Evolutionary conservation across 2,797 vertebrate species (phyloP).

Genomic region (Mycteria americana): DNA sequence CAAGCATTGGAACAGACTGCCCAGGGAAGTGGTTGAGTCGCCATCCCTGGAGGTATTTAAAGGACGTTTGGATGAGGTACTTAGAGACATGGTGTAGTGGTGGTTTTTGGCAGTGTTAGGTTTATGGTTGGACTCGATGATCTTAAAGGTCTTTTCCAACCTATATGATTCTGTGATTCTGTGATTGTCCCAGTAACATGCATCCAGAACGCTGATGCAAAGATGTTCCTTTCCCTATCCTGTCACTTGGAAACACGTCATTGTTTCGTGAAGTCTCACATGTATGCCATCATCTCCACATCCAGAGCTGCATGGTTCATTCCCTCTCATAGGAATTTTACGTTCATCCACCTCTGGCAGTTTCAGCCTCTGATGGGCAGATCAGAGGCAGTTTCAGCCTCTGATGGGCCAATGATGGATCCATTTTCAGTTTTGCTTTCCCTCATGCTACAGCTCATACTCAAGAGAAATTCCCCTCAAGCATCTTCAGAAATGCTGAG

Average conservation of each 20-base stretch:
- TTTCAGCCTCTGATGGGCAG: background rate
- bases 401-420: background rate
- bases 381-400: background rate
- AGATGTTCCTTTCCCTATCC: background rate
- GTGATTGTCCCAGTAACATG: background rate
- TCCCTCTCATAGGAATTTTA: background rate
- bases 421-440: background rate
- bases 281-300: background rate
- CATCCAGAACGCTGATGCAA: background rate
- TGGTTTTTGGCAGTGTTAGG: no score
- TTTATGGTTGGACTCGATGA: no score
- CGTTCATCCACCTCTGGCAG: background rate
- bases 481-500: background rate
- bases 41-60: no score
- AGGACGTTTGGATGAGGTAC: no score
- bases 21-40: no score
- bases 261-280: background rate
- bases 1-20: no score
- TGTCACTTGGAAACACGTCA: background rate
- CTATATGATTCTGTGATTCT: no score
- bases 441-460: background rate
- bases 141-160: no score
- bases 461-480: background rate
- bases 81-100: no score
- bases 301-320: background rate